Evolutionary conservation across 2,797 vertebrate genomes (phyloP).

Genomic region (Chelmon rostratus): DNA sequence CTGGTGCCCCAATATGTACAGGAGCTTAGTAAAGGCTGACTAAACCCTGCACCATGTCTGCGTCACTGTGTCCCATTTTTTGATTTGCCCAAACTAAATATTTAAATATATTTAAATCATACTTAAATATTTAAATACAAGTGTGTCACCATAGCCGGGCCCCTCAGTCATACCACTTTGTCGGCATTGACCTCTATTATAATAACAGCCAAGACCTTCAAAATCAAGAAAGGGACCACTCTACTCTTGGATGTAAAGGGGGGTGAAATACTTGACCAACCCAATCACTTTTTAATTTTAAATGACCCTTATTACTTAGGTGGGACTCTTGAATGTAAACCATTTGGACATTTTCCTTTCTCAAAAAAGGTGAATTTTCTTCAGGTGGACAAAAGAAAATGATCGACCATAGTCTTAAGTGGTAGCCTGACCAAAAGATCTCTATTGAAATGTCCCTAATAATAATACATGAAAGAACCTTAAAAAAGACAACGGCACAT

Average conservation of each 20-base stretch:
- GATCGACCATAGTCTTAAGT: not conserved
- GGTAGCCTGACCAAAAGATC: not conserved
- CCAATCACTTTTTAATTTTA: not conserved
- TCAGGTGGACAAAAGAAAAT: not conserved
- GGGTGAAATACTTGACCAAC: not conserved
- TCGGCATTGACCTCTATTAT: slow-evolving; percentile 9
- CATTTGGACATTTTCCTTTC: not conserved
- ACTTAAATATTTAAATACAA: slow-evolving; percentile 19
- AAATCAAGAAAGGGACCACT: not conserved
- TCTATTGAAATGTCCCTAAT: not conserved
- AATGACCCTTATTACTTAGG: not conserved
- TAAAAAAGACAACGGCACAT: not conserved
- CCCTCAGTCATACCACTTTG: slow-evolving; percentile 6
- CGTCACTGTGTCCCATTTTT: not conserved
- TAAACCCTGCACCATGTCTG: not conserved
- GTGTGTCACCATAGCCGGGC: not conserved
- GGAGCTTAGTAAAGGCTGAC: not conserved
- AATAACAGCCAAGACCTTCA: not conserved
- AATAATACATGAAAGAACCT: not conserved
- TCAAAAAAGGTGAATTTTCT: not conserved
- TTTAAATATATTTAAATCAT: slow-evolving; percentile 22
- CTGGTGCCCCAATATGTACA: not conserved
- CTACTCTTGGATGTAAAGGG: not conserved
- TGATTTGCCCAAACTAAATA: slow-evolving; percentile 1
- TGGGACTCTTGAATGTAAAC: not conserved